Evolutionary conservation across 2,797 vertebrate species (phyloP), one percentile per base, ranked within the genome.

Genomic region (Chelon auratus): DNA sequence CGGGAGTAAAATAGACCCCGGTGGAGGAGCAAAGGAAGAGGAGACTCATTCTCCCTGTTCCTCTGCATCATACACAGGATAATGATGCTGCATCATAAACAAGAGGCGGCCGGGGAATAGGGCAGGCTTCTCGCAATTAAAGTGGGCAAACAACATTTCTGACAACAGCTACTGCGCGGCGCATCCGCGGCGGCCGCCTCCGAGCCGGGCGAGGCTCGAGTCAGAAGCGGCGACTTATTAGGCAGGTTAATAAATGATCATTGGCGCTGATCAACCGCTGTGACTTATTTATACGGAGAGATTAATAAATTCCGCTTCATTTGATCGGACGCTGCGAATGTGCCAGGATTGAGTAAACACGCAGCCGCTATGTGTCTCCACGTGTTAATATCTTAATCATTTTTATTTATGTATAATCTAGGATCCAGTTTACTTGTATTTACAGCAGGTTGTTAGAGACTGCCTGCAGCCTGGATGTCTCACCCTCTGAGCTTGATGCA

Each of bases 51-150:
- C 59, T 65, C 62, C 63, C 62, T 13, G 40, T 62, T 60, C 58
- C 45, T 53, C 66, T n/a, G 62, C 69, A 68, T 13, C 75, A 75
- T 20, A 63, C 47, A 37, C 47, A 59, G 43, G 86, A 87, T 92
- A 90, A 92, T 90, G 90, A 90, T 89, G 87, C 81, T 70, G 87
- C 72, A 82, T 87, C 89, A 84, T 85, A 90, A 90, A 91, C 83
- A 81, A 83, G 75, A 78, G 80, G 79, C 52, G 79, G 74, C 77
- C 58, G 14, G 88, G 89, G 89, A 91, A 89, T 88, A 82, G 75
- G 81, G 85, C 68, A 7, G 87, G 67, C 85, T 30, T 81, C 85
- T 87, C 37, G 87, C 89, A 92, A 91, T 92, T 92, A 89, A 89
- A 89, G 85, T 55, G 54, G 76, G 80, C 84, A 91, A 92, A 91